Percentiles rank a stretch among this genome's conserved stretches.
phyloP scores from a whole-genome alignment of 2,113 vertebrate genomes.

The Lontra canadensis region DNA sequence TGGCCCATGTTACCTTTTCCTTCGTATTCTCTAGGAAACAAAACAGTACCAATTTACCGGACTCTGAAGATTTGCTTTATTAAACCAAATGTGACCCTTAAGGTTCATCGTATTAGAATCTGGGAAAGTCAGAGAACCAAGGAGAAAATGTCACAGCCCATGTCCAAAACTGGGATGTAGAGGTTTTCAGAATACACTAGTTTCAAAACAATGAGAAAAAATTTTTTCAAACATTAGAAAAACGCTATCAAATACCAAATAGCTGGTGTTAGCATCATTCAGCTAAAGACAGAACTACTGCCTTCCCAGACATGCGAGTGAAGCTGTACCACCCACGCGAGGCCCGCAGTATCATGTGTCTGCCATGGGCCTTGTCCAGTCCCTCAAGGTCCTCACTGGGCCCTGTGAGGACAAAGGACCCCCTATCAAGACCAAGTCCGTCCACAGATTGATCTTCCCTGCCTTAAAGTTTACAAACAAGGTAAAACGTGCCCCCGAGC shows the following conservation, averaged over 20 bases:
- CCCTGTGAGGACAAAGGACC: neutral
- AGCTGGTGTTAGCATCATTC: neutral
- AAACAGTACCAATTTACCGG: neutral
- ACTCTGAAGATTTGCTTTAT: neutral
- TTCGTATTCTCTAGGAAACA: neutral
- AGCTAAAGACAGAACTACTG: neutral
- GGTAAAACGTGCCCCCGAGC: neutral
- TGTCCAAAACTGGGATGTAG: neutral
- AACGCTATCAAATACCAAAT: neutral
- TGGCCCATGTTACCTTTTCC: neutral
- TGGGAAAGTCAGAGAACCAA: neutral
- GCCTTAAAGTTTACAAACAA: neutral
- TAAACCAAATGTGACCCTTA: neutral
- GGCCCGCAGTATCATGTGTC: fast-evolving
- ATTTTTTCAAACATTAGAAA: neutral
- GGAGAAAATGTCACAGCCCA: neutral
- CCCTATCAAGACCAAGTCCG: neutral
- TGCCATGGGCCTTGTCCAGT: fast-evolving
- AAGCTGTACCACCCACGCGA: neutral
- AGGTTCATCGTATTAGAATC: neutral
- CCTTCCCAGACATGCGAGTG: neutral
- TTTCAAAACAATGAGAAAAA: neutral
- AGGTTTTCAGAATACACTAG: neutral
- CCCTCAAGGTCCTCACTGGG: neutral
- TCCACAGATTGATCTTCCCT: neutral